Conservation (phyloP, 2,888 invertebrate genomes). For the Quadroppia sp. region DNA sequence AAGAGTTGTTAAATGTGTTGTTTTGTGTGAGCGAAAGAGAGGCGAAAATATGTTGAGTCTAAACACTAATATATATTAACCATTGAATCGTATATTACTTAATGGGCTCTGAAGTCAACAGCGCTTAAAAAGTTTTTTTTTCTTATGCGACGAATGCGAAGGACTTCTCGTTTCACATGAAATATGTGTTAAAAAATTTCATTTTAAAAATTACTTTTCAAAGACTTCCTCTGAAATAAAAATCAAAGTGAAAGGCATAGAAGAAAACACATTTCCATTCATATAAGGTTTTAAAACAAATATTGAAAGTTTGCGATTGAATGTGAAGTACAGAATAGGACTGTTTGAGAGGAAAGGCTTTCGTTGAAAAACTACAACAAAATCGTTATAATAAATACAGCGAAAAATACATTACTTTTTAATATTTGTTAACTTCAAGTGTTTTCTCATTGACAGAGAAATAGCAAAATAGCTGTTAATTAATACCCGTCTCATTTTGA, state of each 20-base stretch:
- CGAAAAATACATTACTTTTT: no score
- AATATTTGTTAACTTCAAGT: no score
- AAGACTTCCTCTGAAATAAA: conserved; percentile 10
- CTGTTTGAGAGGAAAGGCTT: no score
- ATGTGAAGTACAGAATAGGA: neutral
- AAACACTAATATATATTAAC: no score
- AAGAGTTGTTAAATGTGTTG: neutral
- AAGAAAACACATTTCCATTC: neutral
- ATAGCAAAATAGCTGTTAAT: no score
- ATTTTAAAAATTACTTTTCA: neutral
- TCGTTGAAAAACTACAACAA: no score
- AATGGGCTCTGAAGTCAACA: neutral
- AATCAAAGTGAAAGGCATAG: neutral
- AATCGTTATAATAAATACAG: no score
- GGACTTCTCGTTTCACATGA: neutral
- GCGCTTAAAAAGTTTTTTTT: conserved; percentile 36
- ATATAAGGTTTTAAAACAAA: conserved; percentile 11
- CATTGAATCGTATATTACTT: neutral
- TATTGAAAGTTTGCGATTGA: neutral
- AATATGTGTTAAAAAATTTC: neutral
- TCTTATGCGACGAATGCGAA: neutral
- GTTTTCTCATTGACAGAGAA: no score
- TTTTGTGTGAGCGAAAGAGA: no score
- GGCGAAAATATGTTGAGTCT: no score
- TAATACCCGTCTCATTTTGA: no score